Base-by-base conservation (phyloP, 2,113 vertebrate species). In the Lophochroa leadbeateri region DNA sequence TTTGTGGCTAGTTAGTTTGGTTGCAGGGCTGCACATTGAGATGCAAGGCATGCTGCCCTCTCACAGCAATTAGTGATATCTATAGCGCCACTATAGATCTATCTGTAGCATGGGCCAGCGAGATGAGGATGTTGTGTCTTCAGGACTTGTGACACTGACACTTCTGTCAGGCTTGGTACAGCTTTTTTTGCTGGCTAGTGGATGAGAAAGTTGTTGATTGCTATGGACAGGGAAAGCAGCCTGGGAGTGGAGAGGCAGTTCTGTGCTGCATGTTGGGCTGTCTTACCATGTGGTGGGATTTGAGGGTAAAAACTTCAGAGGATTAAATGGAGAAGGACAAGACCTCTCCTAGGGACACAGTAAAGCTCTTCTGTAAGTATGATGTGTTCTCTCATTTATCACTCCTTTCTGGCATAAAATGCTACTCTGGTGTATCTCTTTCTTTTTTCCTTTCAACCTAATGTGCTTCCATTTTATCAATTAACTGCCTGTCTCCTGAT, bases 381-480 rank as follows among this genome's bases (percentile, higher is more conserved):
- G 12, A 11, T 8, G 5, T 43, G 27, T 76, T 27, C 75, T 69
- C 31, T 86, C 18, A 2, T 53, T 81, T 71, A 16, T 44, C 25
- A 46, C 31, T 68, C 21, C 68, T 90, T 79, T 39, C 65, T 86
- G 69, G 55, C 50, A 17, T 3, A 6, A 78, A 18, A 29, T 2
- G 0, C 33, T 63, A 7, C 39, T 78, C 43, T 75, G 50, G 28
- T 75, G 44, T 69, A 7, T 67, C 1, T 58, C 6, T 53, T 11
- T 6, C 10, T 24, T 47, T 35, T 64, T 49, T 64, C 50, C 87
- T 92, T 82, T 60, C 39, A 64, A 49, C 71, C 28, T 69, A 76
- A 70, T 61, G 52, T 86, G 94, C 52, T 31, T 94, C 65, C 83
- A 46, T 94, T 96, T 96, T 92, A 82, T 94, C 94, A 96, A 87